Percentiles rank a stretch among this genome's conserved stretches.
phyloP scores from a whole-genome alignment of 2,888 invertebrate genomes.

The Volucella inflata region DNA sequence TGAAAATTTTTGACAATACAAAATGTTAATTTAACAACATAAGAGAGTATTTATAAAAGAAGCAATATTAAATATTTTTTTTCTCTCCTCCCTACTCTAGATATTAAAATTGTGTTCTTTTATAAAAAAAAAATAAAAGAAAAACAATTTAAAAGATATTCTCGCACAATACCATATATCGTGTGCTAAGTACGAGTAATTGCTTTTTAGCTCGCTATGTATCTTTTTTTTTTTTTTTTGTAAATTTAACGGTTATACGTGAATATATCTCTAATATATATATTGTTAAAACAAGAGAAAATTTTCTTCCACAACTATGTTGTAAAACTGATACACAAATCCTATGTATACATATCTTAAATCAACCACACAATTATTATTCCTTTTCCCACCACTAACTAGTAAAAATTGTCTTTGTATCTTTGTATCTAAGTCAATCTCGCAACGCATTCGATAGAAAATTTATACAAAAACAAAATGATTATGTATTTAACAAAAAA shows the following conservation, averaged over 20 bases:
- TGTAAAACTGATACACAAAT: constrained; percentile 54
- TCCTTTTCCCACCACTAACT: constrained; percentile 34
- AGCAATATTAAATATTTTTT: constrained; percentile 47
- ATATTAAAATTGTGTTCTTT: constrained; percentile 22
- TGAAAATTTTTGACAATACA: constrained; percentile 74
- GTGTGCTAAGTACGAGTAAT: constrained; percentile 57
- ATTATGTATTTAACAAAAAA: constrained; percentile 37
- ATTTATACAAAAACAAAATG: constrained; percentile 13
- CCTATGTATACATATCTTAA: constrained; percentile 71
- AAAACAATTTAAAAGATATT: too few relatives aligned
- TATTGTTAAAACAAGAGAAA: constrained; percentile 17
- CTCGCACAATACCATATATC: constrained; percentile 19
- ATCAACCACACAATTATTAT: constrained; percentile 1
- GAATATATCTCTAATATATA: constrained; percentile 14
- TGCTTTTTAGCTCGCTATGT: constrained; percentile 10
- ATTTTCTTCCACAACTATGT: constrained; percentile 59
- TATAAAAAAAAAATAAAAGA: constrained; percentile 15
- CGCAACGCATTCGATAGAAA: constrained; percentile 66
- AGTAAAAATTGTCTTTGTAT: constrained; percentile 19
- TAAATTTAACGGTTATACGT: not conserved
- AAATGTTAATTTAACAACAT: constrained; percentile 55
- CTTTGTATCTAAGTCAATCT: constrained; percentile 27
- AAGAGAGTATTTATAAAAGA: constrained; percentile 52
- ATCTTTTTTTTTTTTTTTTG: not conserved
- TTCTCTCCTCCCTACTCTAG: not conserved